phyloP scores from a whole-genome alignment of 2,888 invertebrate species.

The Ommatoiulus sabulosus region DNA sequence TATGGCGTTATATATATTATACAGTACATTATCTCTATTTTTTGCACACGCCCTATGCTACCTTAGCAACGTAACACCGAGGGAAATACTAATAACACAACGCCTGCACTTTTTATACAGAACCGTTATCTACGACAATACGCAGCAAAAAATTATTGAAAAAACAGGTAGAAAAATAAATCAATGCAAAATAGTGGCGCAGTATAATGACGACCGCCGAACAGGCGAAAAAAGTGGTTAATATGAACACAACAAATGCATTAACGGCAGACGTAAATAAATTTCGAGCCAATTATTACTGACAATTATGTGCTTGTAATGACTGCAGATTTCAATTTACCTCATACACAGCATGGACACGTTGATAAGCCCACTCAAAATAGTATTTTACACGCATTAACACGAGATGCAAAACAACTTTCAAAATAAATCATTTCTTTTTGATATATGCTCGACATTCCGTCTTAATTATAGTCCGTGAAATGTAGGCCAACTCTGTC shows the following conservation, averaged over 20 bases:
- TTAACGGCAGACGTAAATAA: neutral
- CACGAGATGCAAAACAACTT: conserved; percentile 2
- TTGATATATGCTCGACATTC: neutral
- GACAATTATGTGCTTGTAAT: conserved; percentile 35
- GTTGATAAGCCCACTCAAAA: conserved; percentile 6
- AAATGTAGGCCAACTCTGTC: neutral
- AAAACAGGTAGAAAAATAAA: neutral
- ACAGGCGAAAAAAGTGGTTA: conserved; percentile 36
- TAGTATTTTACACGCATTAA: conserved; percentile 10
- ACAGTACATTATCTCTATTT: neutral
- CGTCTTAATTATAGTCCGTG: neutral
- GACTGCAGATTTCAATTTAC: conserved; percentile 12
- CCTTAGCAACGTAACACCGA: neutral
- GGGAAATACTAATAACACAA: neutral
- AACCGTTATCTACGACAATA: neutral
- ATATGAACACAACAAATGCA: conserved; percentile 6
- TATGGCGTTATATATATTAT: conserved; percentile 10
- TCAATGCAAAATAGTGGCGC: neutral
- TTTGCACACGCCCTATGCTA: conserved; percentile 22
- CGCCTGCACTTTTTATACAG: neutral
- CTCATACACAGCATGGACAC: neutral
- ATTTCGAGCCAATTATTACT: neutral
- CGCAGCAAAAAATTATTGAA: neutral
- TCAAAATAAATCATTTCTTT: neutral
- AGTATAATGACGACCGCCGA: neutral